Percentiles rank a stretch among this genome's conserved stretches.
These are phyloP conservation scores for Meandrina meandrites DNA, from an alignment of 92 coral and sea anemone genomes.

Conservation along the genomic window DNA sequence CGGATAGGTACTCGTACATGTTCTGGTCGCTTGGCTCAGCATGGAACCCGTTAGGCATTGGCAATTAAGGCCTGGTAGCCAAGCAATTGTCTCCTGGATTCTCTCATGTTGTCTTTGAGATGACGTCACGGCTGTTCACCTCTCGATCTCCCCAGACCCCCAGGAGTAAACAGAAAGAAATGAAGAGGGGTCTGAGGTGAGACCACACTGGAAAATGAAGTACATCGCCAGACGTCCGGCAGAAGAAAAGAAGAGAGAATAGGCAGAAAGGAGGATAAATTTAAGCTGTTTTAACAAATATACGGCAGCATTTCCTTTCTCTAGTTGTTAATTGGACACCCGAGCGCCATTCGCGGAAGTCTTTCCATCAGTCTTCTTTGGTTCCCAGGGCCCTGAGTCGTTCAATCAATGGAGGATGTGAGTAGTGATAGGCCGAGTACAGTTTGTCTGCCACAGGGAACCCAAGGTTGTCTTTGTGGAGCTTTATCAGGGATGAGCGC, in stretches of 20 bases:
- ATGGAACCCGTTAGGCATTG: neutral
- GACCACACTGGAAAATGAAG: neutral
- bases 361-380: constrained; percentile 57
- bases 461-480: constrained; percentile 94
- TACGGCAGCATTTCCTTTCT: neutral
- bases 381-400: constrained; percentile 86
- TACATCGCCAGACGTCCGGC: neutral
- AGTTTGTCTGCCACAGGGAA: constrained; percentile 97
- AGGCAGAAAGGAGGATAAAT: neutral
- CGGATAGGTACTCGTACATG: neutral
- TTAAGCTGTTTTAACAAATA: neutral
- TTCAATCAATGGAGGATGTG: constrained; percentile 94
- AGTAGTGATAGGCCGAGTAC: constrained; percentile 93
- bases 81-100: neutral
- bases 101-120: neutral
- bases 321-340: neutral
- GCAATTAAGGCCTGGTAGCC: neutral
- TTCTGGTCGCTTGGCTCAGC: neutral
- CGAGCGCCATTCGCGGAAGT: neutral
- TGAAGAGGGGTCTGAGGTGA: neutral
- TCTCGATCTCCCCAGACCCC: neutral
- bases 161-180: neutral
- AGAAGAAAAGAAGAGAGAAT: neutral
- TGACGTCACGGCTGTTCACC: neutral
- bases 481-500: constrained; percentile 84